phyloP scores from a whole-genome alignment of 2,888 invertebrate genomes.

The Artemia sp. region DNA sequence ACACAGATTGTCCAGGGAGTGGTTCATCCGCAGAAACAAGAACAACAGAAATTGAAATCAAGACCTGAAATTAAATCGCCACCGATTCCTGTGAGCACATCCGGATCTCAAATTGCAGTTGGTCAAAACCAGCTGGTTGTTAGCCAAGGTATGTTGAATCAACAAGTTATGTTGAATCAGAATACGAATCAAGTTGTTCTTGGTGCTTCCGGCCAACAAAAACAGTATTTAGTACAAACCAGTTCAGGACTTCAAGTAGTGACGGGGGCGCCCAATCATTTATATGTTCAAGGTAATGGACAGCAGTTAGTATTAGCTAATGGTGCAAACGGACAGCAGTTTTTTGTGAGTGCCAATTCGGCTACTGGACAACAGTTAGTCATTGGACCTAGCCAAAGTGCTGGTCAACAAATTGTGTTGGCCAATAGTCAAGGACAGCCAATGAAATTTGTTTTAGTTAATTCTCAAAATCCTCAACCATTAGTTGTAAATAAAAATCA shows the following conservation, averaged over 20 bases:
- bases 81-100: background rate
- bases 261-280: background rate
- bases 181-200: background rate
- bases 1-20: slow-evolving; percentile 9
- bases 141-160: slow-evolving; percentile 1
- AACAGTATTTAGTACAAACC: slow-evolving; percentile 9
- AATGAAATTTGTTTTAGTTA: slow-evolving; percentile 19
- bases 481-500: background rate
- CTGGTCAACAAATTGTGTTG: slow-evolving; percentile 9
- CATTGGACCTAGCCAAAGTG: slow-evolving; percentile 10
- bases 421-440: slow-evolving; percentile 22
- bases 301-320: slow-evolving; percentile 10
- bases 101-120: background rate
- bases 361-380: background rate
- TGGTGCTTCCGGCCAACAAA: background rate
- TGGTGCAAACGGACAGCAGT: background rate
- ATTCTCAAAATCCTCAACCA: slow-evolving; percentile 2
- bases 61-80: background rate
- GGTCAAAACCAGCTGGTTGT: background rate
- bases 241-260: slow-evolving; percentile 7
- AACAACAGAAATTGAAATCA: background rate
- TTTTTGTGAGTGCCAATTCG: slow-evolving; percentile 4
- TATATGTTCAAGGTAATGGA: background rate
- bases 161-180: background rate
- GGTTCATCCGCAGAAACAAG: background rate